phyloP scores from a whole-genome alignment of 2,113 vertebrate genomes.

The Dendropsophus ebraccatus region DNA sequence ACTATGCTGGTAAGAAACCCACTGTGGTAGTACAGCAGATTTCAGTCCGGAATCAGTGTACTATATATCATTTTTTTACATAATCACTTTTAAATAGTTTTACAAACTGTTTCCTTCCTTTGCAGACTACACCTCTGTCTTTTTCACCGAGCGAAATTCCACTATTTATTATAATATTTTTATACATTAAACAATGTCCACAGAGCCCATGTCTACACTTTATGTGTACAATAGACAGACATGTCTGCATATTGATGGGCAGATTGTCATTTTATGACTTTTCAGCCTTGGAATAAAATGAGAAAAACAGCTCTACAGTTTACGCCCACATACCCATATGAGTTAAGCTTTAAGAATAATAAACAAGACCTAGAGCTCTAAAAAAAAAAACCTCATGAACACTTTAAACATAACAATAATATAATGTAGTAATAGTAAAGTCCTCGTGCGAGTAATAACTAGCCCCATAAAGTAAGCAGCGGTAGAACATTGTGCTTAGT shows the following conservation, averaged over 20 bases:
- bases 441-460: not conserved
- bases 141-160: conserved; percentile 1
- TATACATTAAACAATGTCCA: conserved; percentile 38
- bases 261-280: conserved; percentile 5
- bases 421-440: not conserved
- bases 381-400: not conserved
- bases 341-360: not conserved
- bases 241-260: conserved; percentile 11
- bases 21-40: conserved; percentile 22
- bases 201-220: not conserved
- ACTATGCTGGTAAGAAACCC: conserved; percentile 39
- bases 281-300: not conserved
- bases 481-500: not conserved
- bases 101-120: conserved; percentile 38
- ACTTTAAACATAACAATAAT: not conserved
- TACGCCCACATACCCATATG: not conserved
- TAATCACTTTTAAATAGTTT: conserved; percentile 40
- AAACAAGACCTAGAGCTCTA: not conserved
- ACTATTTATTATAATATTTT: conserved; percentile 30
- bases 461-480: not conserved
- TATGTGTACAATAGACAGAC: conserved; percentile 31
- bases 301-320: not conserved
- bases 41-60: not conserved
- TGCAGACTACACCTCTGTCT: conserved; percentile 23
- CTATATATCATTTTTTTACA: conserved; percentile 18